phyloP scores from a whole-genome alignment of 2,888 invertebrate genomes.

The Peribatodes rhomboidaria region DNA sequence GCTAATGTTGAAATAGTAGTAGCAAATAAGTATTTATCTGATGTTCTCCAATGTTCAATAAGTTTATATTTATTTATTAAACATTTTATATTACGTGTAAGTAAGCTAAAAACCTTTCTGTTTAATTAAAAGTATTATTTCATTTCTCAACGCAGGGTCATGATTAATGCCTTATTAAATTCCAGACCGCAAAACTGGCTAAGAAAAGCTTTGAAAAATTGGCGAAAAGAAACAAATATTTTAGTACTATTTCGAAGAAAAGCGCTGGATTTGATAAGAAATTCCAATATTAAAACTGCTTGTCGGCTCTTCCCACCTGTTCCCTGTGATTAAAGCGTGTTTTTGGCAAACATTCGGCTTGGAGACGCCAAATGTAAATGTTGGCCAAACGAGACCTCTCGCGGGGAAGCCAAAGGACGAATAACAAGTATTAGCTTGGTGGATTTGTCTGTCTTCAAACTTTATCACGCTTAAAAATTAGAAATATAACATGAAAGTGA shows the following conservation, averaged over 20 bases:
- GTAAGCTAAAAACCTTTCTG: background rate
- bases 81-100: too few species aligned
- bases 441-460: background rate
- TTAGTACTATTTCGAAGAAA: constrained; percentile 55
- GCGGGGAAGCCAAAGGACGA: constrained; percentile 62
- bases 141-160: constrained; percentile 16
- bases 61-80: background rate
- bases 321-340: constrained; percentile 82
- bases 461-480: background rate
- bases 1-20: constrained; percentile 33
- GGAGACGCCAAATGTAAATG: constrained; percentile 77
- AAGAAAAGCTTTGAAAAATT: constrained; percentile 49
- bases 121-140: constrained; percentile 10
- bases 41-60: background rate
- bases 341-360: constrained; percentile 68
- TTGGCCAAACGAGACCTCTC: constrained; percentile 74
- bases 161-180: constrained; percentile 47
- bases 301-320: constrained; percentile 72
- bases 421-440: constrained; percentile 41
- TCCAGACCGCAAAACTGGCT: constrained; percentile 44
- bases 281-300: constrained; percentile 81
- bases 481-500: background rate
- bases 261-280: constrained; percentile 74
- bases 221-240: constrained; percentile 54
- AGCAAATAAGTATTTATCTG: constrained; percentile 31